Percentiles rank a stretch among this genome's conserved stretches.
Conservation (phyloP, 2,113 vertebrate genomes). For the Turnix velox region DNA sequence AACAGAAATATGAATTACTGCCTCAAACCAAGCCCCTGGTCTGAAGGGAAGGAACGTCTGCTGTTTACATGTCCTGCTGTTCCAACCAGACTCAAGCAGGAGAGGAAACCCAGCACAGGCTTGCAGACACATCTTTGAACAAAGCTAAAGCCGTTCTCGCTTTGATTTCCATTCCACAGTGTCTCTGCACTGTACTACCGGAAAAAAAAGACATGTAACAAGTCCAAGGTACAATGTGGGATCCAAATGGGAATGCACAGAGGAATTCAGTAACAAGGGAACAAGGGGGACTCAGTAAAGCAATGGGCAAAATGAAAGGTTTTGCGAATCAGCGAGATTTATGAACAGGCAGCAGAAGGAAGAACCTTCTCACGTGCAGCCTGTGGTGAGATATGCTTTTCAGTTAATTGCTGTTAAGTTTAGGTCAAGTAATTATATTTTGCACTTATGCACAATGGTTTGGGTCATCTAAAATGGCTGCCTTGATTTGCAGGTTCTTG, state of each 20-base stretch:
- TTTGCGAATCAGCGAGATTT: not conserved
- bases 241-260: not conserved
- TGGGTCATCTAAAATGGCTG: not conserved
- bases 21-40: not conserved
- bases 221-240: rapidly evolving
- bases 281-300: not conserved
- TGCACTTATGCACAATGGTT: not conserved
- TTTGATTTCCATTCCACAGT: not conserved
- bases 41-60: not conserved
- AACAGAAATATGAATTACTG: not conserved
- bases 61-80: not conserved
- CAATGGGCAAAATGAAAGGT: not conserved
- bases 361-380: not conserved
- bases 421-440: not conserved
- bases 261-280: not conserved
- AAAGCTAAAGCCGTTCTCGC: not conserved
- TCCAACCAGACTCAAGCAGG: not conserved
- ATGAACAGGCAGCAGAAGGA: not conserved
- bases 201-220: not conserved
- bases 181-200: not conserved
- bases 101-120: not conserved
- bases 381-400: not conserved
- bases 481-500: not conserved
- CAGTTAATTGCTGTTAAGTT: not conserved
- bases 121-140: not conserved